These are phyloP conservation scores for Poeciliopsis occidentalis DNA, from an alignment of 2,113 vertebrate genomes.

Conservation along the genomic window DNA sequence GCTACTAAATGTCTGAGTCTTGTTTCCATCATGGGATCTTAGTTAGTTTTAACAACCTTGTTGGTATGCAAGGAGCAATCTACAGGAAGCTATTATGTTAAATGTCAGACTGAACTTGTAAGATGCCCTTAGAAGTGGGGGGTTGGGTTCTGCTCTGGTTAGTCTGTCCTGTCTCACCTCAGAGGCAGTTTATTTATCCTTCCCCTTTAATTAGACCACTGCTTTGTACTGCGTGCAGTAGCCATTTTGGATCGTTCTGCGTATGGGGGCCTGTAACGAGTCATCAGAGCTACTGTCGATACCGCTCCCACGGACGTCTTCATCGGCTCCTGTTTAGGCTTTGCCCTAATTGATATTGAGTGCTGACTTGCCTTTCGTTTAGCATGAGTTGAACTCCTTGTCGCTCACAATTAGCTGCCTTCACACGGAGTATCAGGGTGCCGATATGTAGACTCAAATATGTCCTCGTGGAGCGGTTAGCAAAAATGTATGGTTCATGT, in stretches of 20 bases:
- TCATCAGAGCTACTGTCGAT: constrained; percentile 51
- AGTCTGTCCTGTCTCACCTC: constrained; percentile 52
- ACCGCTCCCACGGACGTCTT: constrained; percentile 28
- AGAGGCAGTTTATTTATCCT: constrained; percentile 63
- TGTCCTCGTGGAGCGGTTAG: constrained; percentile 32
- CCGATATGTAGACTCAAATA: constrained; percentile 12
- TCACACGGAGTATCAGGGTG: constrained; percentile 18
- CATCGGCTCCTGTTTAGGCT: constrained; percentile 52
- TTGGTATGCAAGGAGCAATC: constrained; percentile 11
- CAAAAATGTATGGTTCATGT: constrained; percentile 51
- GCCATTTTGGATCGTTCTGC: constrained; percentile 40
- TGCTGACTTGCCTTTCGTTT: constrained; percentile 45
- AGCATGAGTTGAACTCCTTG: constrained; percentile 34
- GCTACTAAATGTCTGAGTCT: background rate
- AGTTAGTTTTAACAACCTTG: constrained; percentile 1
- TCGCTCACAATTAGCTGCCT: constrained; percentile 51
- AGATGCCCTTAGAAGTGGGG: background rate
- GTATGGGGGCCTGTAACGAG: constrained; percentile 45
- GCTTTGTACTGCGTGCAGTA: constrained; percentile 22
- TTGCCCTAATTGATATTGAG: constrained; percentile 66
- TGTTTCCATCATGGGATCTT: background rate
- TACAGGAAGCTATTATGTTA: constrained; percentile 10
- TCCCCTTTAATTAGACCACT: constrained; percentile 63
- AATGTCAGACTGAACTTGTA: constrained; percentile 30
- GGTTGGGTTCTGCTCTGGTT: constrained; percentile 12